Base-by-base conservation (phyloP, 2,113 vertebrate genomes). In the Jacana jacana region DNA sequence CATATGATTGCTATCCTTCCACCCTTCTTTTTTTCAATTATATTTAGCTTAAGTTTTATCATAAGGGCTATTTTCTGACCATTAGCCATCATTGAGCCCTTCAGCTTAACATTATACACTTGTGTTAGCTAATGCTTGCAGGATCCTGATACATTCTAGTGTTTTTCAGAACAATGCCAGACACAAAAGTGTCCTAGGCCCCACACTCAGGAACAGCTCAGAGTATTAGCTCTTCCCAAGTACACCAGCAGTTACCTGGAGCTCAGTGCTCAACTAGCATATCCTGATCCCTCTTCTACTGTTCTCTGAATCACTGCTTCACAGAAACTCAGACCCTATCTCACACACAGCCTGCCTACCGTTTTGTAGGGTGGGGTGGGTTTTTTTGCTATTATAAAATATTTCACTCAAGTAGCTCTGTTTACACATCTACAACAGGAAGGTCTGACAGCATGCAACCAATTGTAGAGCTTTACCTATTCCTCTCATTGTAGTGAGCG, bases 61-160 rank as follows among this genome's bases (percentile, higher is more conserved):
- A 83, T 40, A 88, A 66, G 69, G 92, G 76, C 55, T 91, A 87
- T 95, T 96, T 94, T 96, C 87, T 96, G 92, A 73, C 88, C 96
- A 37, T 90, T 86, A 93, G 46, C 91, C 92, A 92, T 42, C 71
- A 81, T 60, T 28, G 77, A 95, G 84, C 61, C 86, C 83, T 88
- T 39, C 93, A 92, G 77, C 42, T 89, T 30, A 71, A n/a, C 68
- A 33, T 9, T 33, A 15, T 86, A 88, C 90, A 88, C 88, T 83
- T 8, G 0, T 27, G 58, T 20, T 14, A 17, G 68, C 4, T 42
- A 71, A 37, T 35, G 75, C 35, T 76, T 68, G 35, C 77, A 66
- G 69, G 61, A 81, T 75, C 60, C 71, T 5, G 1, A 82, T 4
- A 65, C 9, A 9, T 14, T 31, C 64, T 27, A 46, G 28, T 8